Base-by-base conservation (phyloP, 2,797 vertebrate genomes). In the Lophius americanus region DNA sequence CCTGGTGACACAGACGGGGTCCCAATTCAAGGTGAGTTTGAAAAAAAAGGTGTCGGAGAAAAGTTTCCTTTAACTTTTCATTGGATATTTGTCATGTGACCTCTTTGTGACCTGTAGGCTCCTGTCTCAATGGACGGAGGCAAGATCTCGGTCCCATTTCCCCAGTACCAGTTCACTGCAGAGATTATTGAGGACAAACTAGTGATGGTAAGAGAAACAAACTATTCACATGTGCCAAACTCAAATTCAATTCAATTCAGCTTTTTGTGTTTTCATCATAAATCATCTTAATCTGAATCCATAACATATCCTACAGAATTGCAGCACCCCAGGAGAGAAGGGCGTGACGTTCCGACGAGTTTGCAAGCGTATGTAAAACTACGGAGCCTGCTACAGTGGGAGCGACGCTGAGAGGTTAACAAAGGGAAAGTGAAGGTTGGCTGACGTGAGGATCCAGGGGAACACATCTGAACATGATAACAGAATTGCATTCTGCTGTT, bases 101-200 rank as follows among this genome's bases (percentile, higher is more conserved):
- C 3, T 39, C 9, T 66, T 64, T 57, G 7, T 71, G 60, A 67
- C 51, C 79, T 52, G 3, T 65, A 98, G 96, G 93, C 94, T 51
- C 91, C 64, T 0, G 94, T 96, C 73, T 82, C 86, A 52, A 75
- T 94, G 85, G 94, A 97, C 36, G 91, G 56, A 0, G 91, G 78
- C n/a, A 95, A 93, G 79, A 32, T 97, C 38, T 78, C 90, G 3
- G 86, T 91, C 2, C 85, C 88, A 0, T 97, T 96, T 72, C 95
- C 96, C 52, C 93, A 95, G 79, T 98, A 96, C 68, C 85, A 5
- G 52, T 93, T 95, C 47, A 95, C 93, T 49, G 89, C 92, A 9
- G 95, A 97, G 89, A 86, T 97, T 1, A 37, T 38, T 35, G 92
- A 91, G 1, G 94, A 89, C 48, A 96, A 96, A 63, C 89, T 98